Base-by-base conservation (phyloP, 2,113 vertebrate genomes). In the Elgaria multicarinata region DNA sequence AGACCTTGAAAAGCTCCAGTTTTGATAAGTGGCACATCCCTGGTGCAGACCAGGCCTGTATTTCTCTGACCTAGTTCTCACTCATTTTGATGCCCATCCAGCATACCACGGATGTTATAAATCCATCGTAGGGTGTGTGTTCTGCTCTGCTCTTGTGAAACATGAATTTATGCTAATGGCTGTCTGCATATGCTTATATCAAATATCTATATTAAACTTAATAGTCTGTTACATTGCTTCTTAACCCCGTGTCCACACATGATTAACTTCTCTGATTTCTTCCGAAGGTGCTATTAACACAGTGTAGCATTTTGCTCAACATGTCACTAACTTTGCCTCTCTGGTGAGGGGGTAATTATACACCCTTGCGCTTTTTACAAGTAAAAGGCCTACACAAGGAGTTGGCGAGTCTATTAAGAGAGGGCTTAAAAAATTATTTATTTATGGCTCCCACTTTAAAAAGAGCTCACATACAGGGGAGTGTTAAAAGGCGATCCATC, bases 151-250 rank as follows among this genome's bases (percentile, higher is more conserved):
- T 98, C 97, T 97, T 97, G 97, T 98, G 98, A 98, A 98, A 98
- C 98, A 92, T 97, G 98, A 98, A 99, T 99, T 99, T 99, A 99
- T 99, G 98, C 98, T 99, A 99, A 99, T 99, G 98, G 98, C 95
- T 95, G 95, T 96, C 97, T 98, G 98, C 99, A 99, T 99, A 99
- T 99, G 99, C 98, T 99, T 99, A 99, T 98, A 98, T 98, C 97
- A 98, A 98, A 98, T 98, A 99, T 99, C 98, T 99, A 98, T 99
- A 99, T 99, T 99, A 99, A 99, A 99, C 98, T 99, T 99, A 99
- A 99, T 99, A 99, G 98, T 98, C 98, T 99, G 99, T 99, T 99
- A 99, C 99, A 99, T 99, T 99, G 98, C 98, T 99, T 99, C 98
- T 99, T 99, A 99, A 99, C 99, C 99, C 98, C 95, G 97, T 97